phyloP scores from a whole-genome alignment of 2,113 vertebrate species.

The Charadrius vociferus region DNA sequence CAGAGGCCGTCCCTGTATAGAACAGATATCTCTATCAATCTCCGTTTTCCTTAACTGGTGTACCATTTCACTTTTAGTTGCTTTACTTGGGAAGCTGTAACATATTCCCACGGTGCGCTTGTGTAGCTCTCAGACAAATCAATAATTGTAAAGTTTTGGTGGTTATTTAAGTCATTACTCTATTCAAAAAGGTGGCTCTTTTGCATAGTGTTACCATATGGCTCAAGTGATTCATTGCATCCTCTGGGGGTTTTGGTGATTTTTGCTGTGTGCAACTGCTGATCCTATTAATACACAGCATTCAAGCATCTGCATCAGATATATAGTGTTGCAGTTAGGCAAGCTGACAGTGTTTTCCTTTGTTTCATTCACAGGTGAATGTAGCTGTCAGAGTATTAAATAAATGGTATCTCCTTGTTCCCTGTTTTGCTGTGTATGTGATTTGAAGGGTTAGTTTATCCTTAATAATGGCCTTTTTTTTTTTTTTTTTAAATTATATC shows the following conservation, averaged over 20 bases:
- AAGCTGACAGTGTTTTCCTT: background rate
- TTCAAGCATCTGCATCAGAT: background rate
- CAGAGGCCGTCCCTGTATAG: accelerated
- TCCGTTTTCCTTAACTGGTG: background rate
- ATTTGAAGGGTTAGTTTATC: background rate
- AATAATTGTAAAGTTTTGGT: background rate
- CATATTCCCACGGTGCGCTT: accelerated
- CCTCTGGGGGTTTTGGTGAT: background rate
- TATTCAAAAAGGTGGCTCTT: background rate
- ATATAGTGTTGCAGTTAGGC: background rate
- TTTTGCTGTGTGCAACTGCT: background rate
- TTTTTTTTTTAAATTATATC: background rate
- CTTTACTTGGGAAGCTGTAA: background rate
- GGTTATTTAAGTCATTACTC: background rate
- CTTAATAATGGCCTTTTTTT: background rate
- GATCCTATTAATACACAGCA: background rate
- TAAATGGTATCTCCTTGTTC: background rate
- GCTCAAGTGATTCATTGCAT: background rate
- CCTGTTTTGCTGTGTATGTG: background rate
- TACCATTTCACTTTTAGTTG: background rate
- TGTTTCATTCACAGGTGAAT: background rate
- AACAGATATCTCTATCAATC: background rate
- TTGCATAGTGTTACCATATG: accelerated
- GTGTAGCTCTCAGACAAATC: background rate
- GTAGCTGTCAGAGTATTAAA: background rate